phyloP scores from a whole-genome alignment of 1,140 invertebrate genomes.

The Meloidogyne exigua region DNA sequence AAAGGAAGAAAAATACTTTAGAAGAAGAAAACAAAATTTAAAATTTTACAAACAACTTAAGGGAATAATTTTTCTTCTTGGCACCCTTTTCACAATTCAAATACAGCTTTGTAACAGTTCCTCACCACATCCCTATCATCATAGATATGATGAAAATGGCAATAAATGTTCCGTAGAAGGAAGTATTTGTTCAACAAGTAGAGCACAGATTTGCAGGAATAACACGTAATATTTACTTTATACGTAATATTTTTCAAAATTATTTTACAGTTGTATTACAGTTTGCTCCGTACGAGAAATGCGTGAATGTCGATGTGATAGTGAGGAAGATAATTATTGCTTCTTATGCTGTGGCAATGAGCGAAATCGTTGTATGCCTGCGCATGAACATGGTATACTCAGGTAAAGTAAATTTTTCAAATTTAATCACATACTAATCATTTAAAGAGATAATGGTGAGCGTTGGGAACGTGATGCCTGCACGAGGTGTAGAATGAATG shows the following conservation, averaged over 20 bases:
- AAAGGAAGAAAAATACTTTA: not conserved
- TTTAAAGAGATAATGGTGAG: constrained; percentile 56
- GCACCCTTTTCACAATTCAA: not conserved
- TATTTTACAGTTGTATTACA: constrained; percentile 56
- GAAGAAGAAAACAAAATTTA: not conserved
- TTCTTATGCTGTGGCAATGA: constrained; percentile 61
- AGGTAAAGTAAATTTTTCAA: constrained; percentile 32
- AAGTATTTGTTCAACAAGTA: constrained; percentile 55
- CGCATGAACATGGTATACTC: constrained; percentile 60
- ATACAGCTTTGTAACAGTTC: not conserved
- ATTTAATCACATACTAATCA: constrained; percentile 13
- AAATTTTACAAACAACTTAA: not conserved
- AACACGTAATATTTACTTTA: constrained; percentile 44
- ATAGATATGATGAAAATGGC: constrained; percentile 5
- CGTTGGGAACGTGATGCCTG: constrained; percentile 62
- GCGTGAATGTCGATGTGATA: constrained; percentile 60
- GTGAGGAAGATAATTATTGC: constrained; percentile 63
- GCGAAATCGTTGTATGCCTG: constrained; percentile 52
- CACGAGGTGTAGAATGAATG: constrained; percentile 58
- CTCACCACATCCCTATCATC: not conserved
- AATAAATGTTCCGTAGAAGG: constrained; percentile 24
- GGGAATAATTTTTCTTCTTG: not conserved
- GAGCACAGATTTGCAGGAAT: constrained; percentile 58
- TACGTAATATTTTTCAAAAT: not conserved
- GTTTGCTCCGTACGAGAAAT: constrained; percentile 59